These are phyloP conservation scores for Anodontia alba DNA, from an alignment of 2,888 invertebrate species.

Conservation along the genomic window DNA sequence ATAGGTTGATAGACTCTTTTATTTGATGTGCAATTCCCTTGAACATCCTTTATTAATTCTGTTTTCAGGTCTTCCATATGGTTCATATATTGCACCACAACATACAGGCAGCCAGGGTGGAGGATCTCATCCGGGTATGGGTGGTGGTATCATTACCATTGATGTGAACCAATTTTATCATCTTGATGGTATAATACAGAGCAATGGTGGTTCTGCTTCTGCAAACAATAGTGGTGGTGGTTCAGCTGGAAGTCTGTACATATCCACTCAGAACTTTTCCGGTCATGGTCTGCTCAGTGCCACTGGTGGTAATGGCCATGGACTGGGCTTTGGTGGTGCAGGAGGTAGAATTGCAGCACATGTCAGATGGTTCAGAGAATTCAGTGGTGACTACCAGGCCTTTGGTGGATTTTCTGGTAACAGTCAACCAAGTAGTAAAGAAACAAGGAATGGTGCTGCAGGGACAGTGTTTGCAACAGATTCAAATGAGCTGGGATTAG, in stretches of 20 bases:
- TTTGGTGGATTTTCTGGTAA: slow-evolving; percentile 68
- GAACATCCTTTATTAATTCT: no score
- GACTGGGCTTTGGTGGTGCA: slow-evolving; percentile 68
- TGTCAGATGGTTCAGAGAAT: slow-evolving; percentile 69
- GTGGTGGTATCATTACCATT: slow-evolving; percentile 70
- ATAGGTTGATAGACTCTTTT: no score
- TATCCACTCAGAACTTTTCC: slow-evolving; percentile 70
- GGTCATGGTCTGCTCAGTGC: slow-evolving; percentile 72
- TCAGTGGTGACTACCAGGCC: slow-evolving; percentile 63
- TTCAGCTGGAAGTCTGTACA: slow-evolving; percentile 73
- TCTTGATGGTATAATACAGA: slow-evolving; percentile 69
- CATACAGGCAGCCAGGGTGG: slow-evolving; percentile 73
- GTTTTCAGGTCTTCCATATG: slow-evolving; percentile 67
- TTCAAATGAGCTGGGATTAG: slow-evolving; percentile 55
- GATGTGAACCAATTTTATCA: slow-evolving; percentile 64
- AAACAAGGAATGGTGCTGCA: slow-evolving; percentile 67
- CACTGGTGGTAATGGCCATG: slow-evolving; percentile 68
- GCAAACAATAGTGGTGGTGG: slow-evolving; percentile 70
- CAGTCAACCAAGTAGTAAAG: slow-evolving; percentile 26
- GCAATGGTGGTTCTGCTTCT: slow-evolving; percentile 62
- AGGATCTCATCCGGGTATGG: slow-evolving; percentile 63
- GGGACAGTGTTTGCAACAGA: slow-evolving; percentile 71
- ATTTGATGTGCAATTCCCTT: no score
- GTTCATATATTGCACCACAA: slow-evolving; percentile 65
- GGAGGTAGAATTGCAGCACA: slow-evolving; percentile 74